Evolutionary conservation across 2,797 vertebrate species (phyloP).

Genomic region (Alca torda): DNA sequence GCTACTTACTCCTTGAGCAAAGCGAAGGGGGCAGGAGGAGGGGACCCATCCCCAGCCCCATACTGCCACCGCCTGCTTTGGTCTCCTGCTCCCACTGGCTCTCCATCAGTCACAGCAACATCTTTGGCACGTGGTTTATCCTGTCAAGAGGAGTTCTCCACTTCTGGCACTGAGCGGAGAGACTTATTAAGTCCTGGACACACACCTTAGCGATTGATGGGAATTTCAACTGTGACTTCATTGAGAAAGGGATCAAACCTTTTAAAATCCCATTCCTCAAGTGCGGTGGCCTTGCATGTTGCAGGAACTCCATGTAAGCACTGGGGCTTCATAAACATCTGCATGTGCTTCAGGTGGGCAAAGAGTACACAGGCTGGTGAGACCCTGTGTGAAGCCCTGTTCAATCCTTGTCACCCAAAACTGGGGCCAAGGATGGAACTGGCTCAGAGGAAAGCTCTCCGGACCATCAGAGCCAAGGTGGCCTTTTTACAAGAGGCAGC

Average conservation of each 20-base stretch:
- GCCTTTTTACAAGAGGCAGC: not conserved
- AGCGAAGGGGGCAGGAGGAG: not conserved
- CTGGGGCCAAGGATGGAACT: not conserved
- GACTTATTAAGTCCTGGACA: slow-evolving; percentile 15
- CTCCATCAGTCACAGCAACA: not conserved
- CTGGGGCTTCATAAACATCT: not conserved
- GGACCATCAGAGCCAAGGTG: not conserved
- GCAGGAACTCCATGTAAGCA: not conserved
- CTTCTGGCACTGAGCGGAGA: not conserved
- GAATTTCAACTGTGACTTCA: not conserved
- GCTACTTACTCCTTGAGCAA: not conserved
- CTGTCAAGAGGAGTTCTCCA: not conserved
- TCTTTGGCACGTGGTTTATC: not conserved
- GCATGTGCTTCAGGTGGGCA: not conserved
- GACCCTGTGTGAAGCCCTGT: fast-evolving
- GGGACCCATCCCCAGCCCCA: fast-evolving
- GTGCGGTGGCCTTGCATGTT: not conserved
- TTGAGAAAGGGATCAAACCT: not conserved
- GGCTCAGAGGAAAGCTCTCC: not conserved
- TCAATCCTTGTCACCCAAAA: not conserved
- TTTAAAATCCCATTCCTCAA: not conserved
- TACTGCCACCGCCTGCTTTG: not conserved
- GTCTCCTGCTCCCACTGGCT: not conserved
- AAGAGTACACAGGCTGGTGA: not conserved
- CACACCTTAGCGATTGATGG: not conserved